These are phyloP conservation scores for Orthosia gothica DNA, from an alignment of 2,888 invertebrate genomes.

Conservation along the genomic window DNA sequence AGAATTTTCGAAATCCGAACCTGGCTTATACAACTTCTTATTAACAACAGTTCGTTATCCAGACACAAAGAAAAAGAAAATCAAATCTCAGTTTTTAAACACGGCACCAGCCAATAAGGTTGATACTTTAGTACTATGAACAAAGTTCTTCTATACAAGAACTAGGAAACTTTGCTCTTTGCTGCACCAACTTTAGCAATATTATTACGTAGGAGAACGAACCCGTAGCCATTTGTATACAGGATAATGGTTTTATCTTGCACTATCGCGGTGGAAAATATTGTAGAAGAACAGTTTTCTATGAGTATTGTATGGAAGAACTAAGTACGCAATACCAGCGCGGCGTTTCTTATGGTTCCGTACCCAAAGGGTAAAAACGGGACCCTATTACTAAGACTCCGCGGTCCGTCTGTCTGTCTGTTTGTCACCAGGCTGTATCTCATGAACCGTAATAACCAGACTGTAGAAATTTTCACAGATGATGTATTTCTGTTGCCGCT, in stretches of 20 bases:
- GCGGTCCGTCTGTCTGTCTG: no score
- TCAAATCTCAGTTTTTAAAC: background rate
- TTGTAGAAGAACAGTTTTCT: background rate
- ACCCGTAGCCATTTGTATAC: slow-evolving; percentile 14
- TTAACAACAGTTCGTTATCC: background rate
- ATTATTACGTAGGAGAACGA: slow-evolving; percentile 15
- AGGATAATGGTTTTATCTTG: slow-evolving; percentile 12
- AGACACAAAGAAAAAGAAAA: background rate
- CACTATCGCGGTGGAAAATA: background rate
- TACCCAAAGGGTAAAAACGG: no score
- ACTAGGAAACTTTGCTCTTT: slow-evolving; percentile 40
- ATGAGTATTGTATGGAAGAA: no score
- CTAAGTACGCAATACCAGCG: no score
- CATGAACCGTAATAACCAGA: no score
- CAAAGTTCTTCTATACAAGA: slow-evolving; percentile 14
- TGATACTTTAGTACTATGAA: slow-evolving; percentile 9
- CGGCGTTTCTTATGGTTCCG: no score
- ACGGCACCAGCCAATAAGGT: background rate
- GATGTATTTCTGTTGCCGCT: no score
- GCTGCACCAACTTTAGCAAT: slow-evolving; percentile 32
- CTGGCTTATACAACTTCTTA: background rate
- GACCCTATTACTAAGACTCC: no score
- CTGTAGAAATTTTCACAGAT: no score
- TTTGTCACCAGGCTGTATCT: no score
- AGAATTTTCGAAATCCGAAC: no score